phyloP scores from a whole-genome alignment of 2,797 vertebrate genomes.

The Trichosurus vulpecula region DNA sequence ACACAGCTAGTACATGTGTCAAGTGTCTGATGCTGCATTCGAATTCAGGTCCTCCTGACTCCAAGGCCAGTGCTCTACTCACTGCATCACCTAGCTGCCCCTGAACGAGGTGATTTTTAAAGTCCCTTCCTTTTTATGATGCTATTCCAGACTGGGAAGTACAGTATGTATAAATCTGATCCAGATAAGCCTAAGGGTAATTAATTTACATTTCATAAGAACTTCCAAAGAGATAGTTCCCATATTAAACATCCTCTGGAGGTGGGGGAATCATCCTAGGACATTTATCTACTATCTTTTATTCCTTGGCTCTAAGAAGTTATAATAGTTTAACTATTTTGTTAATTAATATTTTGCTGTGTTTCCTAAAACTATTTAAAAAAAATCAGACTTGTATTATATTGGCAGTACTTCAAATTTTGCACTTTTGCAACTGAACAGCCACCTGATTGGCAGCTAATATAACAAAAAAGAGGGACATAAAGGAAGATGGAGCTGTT shows the following conservation, averaged over 20 bases:
- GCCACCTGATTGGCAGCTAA: neutral
- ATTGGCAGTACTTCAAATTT: neutral
- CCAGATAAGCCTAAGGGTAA: neutral
- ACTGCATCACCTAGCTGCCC: too few relatives aligned
- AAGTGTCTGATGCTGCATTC: too few relatives aligned
- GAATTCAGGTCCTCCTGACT: too few relatives aligned
- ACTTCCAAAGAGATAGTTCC: neutral
- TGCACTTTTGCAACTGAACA: neutral
- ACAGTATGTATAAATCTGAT: neutral
- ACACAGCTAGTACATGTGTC: too few relatives aligned
- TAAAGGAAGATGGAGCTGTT: neutral
- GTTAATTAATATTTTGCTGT: neutral
- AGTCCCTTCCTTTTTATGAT: neutral
- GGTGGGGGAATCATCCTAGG: neutral
- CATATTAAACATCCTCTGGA: neutral
- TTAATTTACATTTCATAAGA: neutral
- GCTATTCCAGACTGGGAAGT: neutral
- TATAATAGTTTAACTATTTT: neutral
- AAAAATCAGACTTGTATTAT: neutral
- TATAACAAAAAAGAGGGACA: neutral
- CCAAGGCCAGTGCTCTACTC: too few relatives aligned
- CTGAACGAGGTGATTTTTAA: neutral
- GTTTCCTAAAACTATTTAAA: neutral
- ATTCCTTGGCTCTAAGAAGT: neutral
- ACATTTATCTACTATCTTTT: neutral